Conservation (phyloP, 2,797 vertebrate species). For the Limnodromus scolopaceus region DNA sequence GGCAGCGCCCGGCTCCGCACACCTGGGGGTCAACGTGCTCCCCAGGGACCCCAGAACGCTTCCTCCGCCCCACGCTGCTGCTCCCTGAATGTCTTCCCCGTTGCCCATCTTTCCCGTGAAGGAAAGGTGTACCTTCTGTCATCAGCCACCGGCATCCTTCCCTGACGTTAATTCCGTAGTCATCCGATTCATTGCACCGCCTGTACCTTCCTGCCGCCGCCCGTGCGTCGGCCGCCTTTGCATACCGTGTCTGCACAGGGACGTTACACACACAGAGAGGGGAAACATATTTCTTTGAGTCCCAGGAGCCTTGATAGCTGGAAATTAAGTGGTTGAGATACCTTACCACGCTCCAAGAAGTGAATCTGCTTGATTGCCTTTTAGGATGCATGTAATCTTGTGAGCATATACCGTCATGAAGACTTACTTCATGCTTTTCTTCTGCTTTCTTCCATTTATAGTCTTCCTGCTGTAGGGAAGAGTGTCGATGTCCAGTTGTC, state of each 20-base stretch:
- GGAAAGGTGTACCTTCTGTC: neutral
- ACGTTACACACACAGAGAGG: fast-evolving
- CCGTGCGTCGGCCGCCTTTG: neutral
- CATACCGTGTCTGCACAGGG: fast-evolving
- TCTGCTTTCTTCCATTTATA: neutral
- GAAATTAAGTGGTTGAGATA: neutral
- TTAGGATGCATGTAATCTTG: neutral
- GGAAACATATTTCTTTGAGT: neutral
- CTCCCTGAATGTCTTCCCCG: neutral
- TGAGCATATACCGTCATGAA: fast-evolving
- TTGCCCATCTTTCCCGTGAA: fast-evolving
- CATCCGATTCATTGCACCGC: neutral
- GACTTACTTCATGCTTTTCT: neutral
- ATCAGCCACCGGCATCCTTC: fast-evolving
- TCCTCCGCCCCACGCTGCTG: neutral
- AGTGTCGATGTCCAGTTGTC: neutral
- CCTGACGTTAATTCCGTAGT: too few species aligned
- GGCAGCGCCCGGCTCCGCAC: neutral
- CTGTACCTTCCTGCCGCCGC: fast-evolving
- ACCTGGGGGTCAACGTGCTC: fast-evolving
- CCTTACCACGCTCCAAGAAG: neutral
- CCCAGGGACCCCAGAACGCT: fast-evolving
- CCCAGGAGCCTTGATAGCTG: neutral
- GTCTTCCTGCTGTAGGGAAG: neutral
- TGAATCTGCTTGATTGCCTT: neutral